Conservation (phyloP, 2,888 invertebrate genomes). For the Eupeodes latifasciatus region DNA sequence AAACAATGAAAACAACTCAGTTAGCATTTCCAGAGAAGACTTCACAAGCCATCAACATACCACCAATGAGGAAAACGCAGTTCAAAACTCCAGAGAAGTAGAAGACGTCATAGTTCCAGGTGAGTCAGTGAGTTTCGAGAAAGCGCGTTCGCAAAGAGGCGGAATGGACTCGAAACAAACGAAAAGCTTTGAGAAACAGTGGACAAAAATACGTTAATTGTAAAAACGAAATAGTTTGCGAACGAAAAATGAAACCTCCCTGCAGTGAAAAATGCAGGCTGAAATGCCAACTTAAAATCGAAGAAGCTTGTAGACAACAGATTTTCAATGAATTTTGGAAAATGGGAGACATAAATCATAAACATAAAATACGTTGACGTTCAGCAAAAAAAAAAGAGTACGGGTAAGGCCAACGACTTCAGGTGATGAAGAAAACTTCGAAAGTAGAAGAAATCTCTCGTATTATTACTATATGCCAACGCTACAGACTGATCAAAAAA, state of each 20-base stretch:
- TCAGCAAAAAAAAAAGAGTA: neutral
- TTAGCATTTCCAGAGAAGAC: no score
- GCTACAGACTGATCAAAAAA: neutral
- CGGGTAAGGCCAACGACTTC: conserved; percentile 3
- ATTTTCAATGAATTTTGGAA: conserved; percentile 16
- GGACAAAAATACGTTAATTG: neutral
- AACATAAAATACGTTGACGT: neutral
- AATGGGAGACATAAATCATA: neutral
- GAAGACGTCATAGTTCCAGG: neutral
- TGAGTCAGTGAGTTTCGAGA: neutral
- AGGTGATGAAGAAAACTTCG: neutral
- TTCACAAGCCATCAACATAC: neutral
- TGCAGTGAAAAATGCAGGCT: neutral
- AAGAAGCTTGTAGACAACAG: neutral
- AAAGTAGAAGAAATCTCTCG: conserved; percentile 15
- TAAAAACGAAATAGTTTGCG: conserved; percentile 4
- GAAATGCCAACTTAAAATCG: conserved; percentile 7
- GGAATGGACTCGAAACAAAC: conserved; percentile 8
- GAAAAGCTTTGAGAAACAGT: conserved; percentile 4
- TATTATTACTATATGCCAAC: neutral
- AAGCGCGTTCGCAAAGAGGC: conserved; percentile 4
- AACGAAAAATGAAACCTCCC: conserved; percentile 1
- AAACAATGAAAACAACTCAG: neutral
- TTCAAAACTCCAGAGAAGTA: neutral
- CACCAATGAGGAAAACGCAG: neutral